Evolutionary conservation across 2,888 invertebrate genomes (phyloP), one percentile per base, ranked within the genome.

Genomic region (Amphipoea lucens): DNA sequence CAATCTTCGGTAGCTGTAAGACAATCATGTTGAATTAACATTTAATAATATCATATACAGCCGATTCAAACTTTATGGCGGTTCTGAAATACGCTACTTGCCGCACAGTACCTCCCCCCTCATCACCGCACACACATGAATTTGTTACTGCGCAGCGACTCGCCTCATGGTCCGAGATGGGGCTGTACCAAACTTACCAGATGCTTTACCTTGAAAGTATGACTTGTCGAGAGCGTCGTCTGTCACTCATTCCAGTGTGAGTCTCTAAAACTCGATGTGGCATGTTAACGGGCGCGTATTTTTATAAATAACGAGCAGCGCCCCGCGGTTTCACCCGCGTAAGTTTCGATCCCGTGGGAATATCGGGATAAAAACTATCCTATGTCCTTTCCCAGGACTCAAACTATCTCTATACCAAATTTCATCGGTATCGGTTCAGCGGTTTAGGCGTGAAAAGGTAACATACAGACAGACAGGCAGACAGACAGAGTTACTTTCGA

Each of bases 1-100:
- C 98, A 65, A 98, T 97, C 94, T 98, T 98, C 0, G 98, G 98
- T 73, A 98, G 94, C 95, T 76, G 29, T 42, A 76, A 63, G 9
- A 42, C 11, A 57, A 45, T n/a, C 14, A n/a, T 71, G 40, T 65
- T 23, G 57, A 11, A 17, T 70, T 23, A 11, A 48, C 17, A 51
- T 11, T 48, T 66, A 20, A 17, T 65, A 20, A 63, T 63, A 65
- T 65, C 20, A 40, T 36, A 65, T 4, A 20, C 20, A 54, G 54
- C 54, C 20, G 20, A 54, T 54, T 54, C 20, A 54, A 54, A 54
- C 54, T 20, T 54, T 54, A 54, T 54, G 54, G 54, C 3, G 7
- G 54, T 20, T 54, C 7, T 54, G 20, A 54, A 54, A 54, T 54
- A 20, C 20, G 54, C 54, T 20, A 54, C 54, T 7, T 20, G 20